phyloP scores from a whole-genome alignment of 2,113 vertebrate species.

The Labeo rohita region DNA sequence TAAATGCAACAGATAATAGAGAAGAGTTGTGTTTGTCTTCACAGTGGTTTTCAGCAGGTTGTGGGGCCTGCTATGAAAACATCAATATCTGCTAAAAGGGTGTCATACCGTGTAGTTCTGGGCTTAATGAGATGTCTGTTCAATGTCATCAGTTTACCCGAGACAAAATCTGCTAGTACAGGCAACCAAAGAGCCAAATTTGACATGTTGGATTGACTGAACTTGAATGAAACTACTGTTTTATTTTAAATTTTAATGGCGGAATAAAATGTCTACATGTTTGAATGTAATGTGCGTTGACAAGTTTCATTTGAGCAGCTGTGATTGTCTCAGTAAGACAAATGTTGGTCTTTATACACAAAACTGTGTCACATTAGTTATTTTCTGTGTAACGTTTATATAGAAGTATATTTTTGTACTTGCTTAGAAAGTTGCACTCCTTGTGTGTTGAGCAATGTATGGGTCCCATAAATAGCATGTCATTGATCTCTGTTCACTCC shows the following conservation, averaged over 20 bases:
- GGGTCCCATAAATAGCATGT: constrained; percentile 2
- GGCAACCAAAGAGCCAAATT: constrained; percentile 47
- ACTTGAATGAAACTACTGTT: constrained; percentile 15
- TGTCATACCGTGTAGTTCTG: background rate
- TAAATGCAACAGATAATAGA: constrained; percentile 26
- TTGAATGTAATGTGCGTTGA: constrained; percentile 33
- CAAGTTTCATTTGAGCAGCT: constrained; percentile 15
- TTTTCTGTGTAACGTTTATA: constrained; percentile 11
- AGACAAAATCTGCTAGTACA: constrained; percentile 21
- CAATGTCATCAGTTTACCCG: constrained; percentile 11
- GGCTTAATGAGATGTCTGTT: background rate
- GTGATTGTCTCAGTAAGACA: constrained; percentile 26
- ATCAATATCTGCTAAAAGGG: background rate
- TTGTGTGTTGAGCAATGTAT: constrained; percentile 13
- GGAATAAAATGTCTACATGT: constrained; percentile 30
- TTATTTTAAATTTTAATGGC: constrained; percentile 33
- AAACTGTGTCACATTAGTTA: background rate
- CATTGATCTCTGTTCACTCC: background rate
- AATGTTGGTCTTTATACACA: constrained; percentile 12
- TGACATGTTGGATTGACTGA: background rate
- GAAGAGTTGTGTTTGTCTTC: background rate
- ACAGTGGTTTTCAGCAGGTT: background rate
- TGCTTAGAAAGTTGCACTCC: constrained; percentile 29
- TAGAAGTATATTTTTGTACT: constrained; percentile 51
- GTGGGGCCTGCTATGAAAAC: background rate